Base-by-base conservation (phyloP, 2,888 invertebrate genomes). In the Carcina quercana region DNA sequence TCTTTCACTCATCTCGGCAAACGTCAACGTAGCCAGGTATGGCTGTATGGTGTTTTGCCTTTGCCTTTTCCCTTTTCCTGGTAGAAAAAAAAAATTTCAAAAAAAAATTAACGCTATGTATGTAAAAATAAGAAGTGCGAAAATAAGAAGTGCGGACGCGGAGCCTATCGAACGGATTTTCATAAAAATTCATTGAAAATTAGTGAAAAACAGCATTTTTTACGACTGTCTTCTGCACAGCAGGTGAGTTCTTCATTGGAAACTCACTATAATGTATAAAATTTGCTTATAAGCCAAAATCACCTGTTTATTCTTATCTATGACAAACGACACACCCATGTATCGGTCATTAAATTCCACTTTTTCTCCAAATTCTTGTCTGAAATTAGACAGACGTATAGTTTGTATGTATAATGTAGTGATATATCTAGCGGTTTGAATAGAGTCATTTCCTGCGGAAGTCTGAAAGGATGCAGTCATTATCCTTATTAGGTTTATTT, bases 401-500 rank as follows among this genome's bases (percentile, higher is more conserved):
- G 8, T 26, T 2, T 15, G 13, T 19, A 13, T 13, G 12, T 19
- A 12, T 6, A 12, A 8, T 12, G n/a, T 19, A 5, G 5, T 10
- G 17, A 2, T 7, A 14, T 13, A 11, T 21, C 13, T 21, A 46
- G 42, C 43, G 38, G 31, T 45, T 22, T 28, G 15, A 26, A 29
- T 31, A 32, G 28, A 30, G 28, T 17, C 33, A 15, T 27, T 43
- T 50, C 43, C 45, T 47, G 44, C 56, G 58, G 59, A 64, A 56
- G 52, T 61, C 49, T 53, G 60, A 51, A 60, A 54, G 48, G 37
- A 37, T 33, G 21, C 37, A 42, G 46, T 46, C 50, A 59, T 68
- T 70, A 71, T 71, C 76, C 78, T 53, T 78, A 71, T 62, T 74
- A 60, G 67, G 75, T 78, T 78, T 82, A 83, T 82, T 83, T 82